A percentile compares a stretch with the other conserved stretches of the same genome.
Conservation (phyloP, 2,113 vertebrate genomes). For the Pachyramphus minor region DNA sequence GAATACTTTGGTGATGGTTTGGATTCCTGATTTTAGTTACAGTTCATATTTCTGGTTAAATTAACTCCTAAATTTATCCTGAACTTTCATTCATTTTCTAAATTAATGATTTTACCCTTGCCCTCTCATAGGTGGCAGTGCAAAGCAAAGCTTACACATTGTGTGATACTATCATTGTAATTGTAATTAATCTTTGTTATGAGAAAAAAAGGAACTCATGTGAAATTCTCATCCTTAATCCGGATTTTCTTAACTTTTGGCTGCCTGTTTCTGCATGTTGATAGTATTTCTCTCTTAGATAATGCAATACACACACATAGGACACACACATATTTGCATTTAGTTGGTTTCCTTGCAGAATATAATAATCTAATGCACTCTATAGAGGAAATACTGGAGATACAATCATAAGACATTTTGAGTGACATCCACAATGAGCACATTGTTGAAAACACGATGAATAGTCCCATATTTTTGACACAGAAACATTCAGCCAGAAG, state of each 20-base stretch:
- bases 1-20: background rate
- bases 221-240: background rate
- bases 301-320: background rate
- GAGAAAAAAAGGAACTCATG: background rate
- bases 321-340: background rate
- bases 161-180: background rate
- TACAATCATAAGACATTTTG: background rate
- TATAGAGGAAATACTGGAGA: background rate
- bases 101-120: background rate
- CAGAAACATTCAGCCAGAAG: background rate
- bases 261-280: background rate
- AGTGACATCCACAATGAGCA: background rate
- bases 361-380: background rate
- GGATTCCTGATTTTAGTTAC: background rate
- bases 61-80: background rate
- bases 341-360: background rate
- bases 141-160: background rate
- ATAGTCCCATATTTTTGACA: background rate
- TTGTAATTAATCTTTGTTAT: background rate
- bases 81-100: background rate
- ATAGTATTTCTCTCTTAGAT: background rate
- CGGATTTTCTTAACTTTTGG: background rate
- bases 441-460: background rate
- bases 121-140: background rate
- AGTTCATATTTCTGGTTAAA: background rate